phyloP scores from a whole-genome alignment of 2,888 invertebrate species.

The Lasioglossum oenotherae region DNA sequence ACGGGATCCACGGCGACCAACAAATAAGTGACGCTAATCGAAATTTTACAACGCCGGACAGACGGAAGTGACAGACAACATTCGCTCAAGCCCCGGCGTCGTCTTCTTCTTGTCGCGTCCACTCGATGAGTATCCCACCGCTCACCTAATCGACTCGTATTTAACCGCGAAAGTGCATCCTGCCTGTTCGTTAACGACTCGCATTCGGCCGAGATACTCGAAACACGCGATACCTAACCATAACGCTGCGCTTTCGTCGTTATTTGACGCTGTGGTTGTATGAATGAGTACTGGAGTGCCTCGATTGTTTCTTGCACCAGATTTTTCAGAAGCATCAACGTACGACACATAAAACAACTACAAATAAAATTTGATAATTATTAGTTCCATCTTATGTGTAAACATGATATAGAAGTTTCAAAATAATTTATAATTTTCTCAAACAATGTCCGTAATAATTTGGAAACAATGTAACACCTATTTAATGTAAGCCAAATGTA shows the following conservation, averaged over 20 bases:
- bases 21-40: constrained; percentile 16
- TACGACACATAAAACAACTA: too few species aligned
- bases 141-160: constrained; percentile 34
- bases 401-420: too few species aligned
- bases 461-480: too few species aligned
- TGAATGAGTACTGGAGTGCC: background rate
- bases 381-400: too few species aligned
- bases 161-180: constrained; percentile 41
- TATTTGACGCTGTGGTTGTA: too few species aligned
- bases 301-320: background rate
- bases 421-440: too few species aligned
- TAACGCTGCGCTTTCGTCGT: background rate
- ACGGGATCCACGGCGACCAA: background rate
- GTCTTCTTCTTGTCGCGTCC: background rate
- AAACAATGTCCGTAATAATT: too few species aligned
- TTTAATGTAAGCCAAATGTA: too few species aligned
- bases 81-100: background rate
- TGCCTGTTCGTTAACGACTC: constrained; percentile 25
- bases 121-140: constrained; percentile 23
- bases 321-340: background rate
- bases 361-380: too few species aligned
- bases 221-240: background rate
- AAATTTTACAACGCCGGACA: constrained; percentile 9
- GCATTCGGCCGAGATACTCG: background rate
- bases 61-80: constrained; percentile 24